These are phyloP conservation scores for Trachelipus rathkii DNA, from an alignment of 1,140 invertebrate species.

Conservation along the genomic window DNA sequence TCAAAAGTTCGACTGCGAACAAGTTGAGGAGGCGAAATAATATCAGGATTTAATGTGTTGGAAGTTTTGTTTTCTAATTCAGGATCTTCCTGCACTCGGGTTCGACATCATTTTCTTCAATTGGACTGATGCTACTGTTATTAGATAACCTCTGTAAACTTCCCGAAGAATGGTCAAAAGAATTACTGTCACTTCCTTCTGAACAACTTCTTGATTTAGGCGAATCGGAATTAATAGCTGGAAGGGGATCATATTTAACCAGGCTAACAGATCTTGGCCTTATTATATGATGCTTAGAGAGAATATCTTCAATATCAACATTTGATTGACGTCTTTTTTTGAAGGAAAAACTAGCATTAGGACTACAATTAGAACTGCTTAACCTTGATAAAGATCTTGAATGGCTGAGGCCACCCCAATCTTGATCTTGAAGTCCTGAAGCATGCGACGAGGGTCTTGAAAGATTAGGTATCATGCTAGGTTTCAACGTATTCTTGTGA, in stretches of 20 bases:
- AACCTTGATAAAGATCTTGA: background rate
- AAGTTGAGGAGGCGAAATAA: background rate
- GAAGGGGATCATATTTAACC: background rate
- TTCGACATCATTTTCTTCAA: background rate
- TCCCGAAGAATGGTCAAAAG: background rate
- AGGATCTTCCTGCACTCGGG: background rate
- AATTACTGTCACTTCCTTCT: background rate
- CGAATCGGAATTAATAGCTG: background rate
- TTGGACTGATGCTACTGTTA: background rate
- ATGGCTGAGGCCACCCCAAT: background rate
- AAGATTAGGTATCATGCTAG: background rate
- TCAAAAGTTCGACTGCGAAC: conserved; percentile 27
- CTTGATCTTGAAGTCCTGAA: background rate
- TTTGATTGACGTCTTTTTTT: background rate
- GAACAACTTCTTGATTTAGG: background rate
- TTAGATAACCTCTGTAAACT: background rate
- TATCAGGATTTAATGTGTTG: background rate
- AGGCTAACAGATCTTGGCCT: conserved; percentile 1
- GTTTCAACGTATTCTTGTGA: background rate
- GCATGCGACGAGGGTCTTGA: background rate
- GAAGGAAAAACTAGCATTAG: background rate
- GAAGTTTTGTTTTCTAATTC: background rate
- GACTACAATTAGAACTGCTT: background rate
- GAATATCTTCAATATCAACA: background rate
- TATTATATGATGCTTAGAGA: background rate